These are phyloP conservation scores for Pandemis heparana DNA, from an alignment of 2,888 invertebrate species.

Conservation along the genomic window DNA sequence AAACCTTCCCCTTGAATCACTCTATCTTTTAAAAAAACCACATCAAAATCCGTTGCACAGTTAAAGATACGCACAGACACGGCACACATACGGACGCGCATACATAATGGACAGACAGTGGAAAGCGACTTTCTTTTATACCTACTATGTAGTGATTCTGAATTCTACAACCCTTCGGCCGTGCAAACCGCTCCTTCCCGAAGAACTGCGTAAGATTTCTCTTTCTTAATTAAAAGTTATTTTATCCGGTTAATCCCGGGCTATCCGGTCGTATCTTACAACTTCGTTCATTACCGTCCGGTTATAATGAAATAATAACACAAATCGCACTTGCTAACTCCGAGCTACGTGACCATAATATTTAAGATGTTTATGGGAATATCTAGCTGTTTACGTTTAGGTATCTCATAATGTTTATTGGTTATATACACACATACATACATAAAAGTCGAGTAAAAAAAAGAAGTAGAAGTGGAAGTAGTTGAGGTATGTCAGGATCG, in stretches of 20 bases:
- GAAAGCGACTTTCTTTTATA: too few species aligned
- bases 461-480: too few species aligned
- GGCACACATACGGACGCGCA: too few species aligned
- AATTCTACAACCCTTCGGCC: background rate
- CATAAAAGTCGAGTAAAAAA: too few species aligned
- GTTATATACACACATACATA: too few species aligned
- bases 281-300: conserved; percentile 40
- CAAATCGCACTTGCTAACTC: conserved; percentile 35
- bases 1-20: too few species aligned
- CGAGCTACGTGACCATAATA: conserved; percentile 34
- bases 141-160: too few species aligned
- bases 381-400: background rate
- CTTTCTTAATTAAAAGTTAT: conserved; percentile 40
- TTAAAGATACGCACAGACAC: too few species aligned
- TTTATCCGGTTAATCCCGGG: conserved; percentile 31
- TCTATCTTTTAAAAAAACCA: too few species aligned
- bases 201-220: conserved; percentile 32
- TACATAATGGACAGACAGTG: too few species aligned
- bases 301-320: conserved; percentile 38
- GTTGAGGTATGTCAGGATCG: too few species aligned
- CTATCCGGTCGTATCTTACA: conserved; percentile 38
- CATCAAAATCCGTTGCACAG: too few species aligned
- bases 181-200: background rate
- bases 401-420: background rate
- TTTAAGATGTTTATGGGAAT: conserved; percentile 2